These are phyloP conservation scores for Spinus pinus DNA, from an alignment of 2,797 vertebrate genomes.

Conservation along the genomic window DNA sequence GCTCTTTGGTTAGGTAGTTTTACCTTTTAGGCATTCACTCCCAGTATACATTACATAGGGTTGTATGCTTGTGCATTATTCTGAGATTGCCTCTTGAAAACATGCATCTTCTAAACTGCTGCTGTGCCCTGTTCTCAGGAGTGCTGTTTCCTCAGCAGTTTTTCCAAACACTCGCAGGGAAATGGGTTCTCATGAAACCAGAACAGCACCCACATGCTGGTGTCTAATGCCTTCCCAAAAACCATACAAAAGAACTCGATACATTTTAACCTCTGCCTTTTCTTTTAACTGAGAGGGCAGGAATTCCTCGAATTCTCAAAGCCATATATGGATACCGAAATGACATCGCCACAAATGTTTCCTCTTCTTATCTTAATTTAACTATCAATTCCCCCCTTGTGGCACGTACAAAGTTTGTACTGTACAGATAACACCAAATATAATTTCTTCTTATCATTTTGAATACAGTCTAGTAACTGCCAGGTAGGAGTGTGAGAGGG, in stretches of 20 bases:
- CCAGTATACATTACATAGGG: not conserved
- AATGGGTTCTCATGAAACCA: not conserved
- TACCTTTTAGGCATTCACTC: not conserved
- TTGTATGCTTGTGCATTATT: not conserved
- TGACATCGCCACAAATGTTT: not conserved
- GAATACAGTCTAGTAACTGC: not conserved
- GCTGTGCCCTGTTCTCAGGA: not conserved
- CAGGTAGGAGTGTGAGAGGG: not conserved
- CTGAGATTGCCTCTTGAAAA: not conserved
- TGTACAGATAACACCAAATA: not conserved
- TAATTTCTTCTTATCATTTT: not conserved
- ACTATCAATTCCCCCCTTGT: not conserved
- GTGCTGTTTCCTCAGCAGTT: not conserved
- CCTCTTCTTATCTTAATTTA: not conserved
- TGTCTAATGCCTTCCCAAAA: not conserved
- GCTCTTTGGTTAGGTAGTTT: not conserved
- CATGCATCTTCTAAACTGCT: not conserved
- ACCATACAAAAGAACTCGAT: not conserved
- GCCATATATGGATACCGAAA: not conserved
- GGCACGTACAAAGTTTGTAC: not conserved
- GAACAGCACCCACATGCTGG: not conserved
- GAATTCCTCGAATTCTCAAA: not conserved
- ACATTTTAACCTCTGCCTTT: not conserved
- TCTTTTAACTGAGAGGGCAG: not conserved
- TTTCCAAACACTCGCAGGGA: not conserved